Conservation (phyloP, 2,113 vertebrate genomes). For the Chaenocephalus aceratus region DNA sequence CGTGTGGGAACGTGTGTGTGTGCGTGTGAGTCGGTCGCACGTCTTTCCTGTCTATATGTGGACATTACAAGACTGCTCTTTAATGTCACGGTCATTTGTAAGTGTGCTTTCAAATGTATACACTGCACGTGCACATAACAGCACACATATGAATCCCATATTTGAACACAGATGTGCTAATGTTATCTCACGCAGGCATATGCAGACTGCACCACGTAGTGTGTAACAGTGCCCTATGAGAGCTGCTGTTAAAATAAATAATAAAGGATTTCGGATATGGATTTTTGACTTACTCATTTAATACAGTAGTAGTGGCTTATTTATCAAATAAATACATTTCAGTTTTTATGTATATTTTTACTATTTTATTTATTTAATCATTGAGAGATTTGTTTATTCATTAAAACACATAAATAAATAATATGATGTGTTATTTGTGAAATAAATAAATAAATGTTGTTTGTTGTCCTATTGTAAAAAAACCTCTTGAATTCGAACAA, state of each 20-base stretch:
- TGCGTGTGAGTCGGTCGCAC: background rate
- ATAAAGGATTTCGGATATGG: no score
- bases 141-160: background rate
- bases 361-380: background rate
- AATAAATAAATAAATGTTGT: no score
- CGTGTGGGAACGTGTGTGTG: background rate
- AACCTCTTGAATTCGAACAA: no score
- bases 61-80: background rate
- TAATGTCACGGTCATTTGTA: slow-evolving; percentile 2
- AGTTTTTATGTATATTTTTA: background rate
- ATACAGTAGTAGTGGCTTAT: no score
- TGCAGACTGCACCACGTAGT: background rate
- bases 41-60: background rate
- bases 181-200: background rate
- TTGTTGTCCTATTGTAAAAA: no score
- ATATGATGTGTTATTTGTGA: background rate
- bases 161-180: background rate
- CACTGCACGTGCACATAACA: background rate
- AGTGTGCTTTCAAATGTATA: background rate
- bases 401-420: no score
- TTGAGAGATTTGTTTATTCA: no score
- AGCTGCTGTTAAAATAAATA: no score
- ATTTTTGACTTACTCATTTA: no score
- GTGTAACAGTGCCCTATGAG: background rate
- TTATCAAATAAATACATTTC: no score